Base-by-base conservation (phyloP, 2,888 invertebrate genomes). In the Melanostoma scalare region DNA sequence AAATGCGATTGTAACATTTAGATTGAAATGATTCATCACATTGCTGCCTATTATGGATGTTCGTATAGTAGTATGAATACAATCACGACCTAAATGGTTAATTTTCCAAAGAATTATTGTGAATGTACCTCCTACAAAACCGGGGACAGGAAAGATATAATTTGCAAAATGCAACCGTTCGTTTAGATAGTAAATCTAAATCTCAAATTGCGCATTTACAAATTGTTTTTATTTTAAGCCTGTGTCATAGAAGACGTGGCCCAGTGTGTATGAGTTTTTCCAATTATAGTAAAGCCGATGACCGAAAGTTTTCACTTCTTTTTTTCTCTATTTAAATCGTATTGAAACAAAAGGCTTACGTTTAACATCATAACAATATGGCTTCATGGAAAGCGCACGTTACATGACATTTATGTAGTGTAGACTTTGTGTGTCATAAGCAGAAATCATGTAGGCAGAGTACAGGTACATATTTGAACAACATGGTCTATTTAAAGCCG, bases 21-120 rank as follows among this genome's bases (percentile, higher is more conserved):
- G 40, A 74, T 68, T 53, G 63, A 35, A 42, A 46, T 75, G 75
- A 65, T 42, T 80, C 75, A 60, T 60, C 10, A 10, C 60, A 33
- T 10, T 6, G 1, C 5, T 44, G 6, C 10, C 44, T 58, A n/a
- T n/a, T 44, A 10, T 9, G n/a, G 3, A 33, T 33, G 48, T 50
- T 20, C 20, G 20, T 20, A 20, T 20, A 20, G 20, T 20, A 1
- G 20, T 20, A n/a, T n/a, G 4, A 5, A 4, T 42, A 42, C 42
- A n/a, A 42, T 6, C 33, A 38, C 42, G 74, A 74, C 42, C 68
- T 50, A 74, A 74, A 80, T 75, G 55, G 6, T 46, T 58, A 78
- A 67, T 73, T 50, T 63, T 72, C 48, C 33, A 65, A 6, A 60
- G 35, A 38, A 52, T 53, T 50, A 31, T 55, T 52, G 33, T 31